Evolutionary conservation across 2,797 vertebrate genomes (phyloP), one percentile per base, ranked within the genome.

Genomic region (Enteromius afrohamiltoni): DNA sequence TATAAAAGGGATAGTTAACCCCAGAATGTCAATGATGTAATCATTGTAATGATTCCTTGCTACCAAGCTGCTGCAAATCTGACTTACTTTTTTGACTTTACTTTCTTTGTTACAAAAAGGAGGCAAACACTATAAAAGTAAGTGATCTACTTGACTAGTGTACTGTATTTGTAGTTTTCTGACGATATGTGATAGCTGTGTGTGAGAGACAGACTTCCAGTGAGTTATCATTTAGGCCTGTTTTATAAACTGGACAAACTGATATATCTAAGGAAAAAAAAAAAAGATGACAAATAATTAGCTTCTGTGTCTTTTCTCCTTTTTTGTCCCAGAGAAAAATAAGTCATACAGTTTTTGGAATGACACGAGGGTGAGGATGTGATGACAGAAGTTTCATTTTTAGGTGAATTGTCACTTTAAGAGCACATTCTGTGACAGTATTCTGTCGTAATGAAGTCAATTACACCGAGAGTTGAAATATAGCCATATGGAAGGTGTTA

Each of bases 401-500:
- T 37, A 4, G 71, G 29, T 53, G 11, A 74, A 53, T 6, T 53
- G 4, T 37, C 21, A 6, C 29, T 74, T 37, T 74, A n/a, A 55
- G 49, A 55, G n/a, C 65, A 79, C 53, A 82, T 87, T 85, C 85
- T 86, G 45, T 76, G 75, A 73, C 14, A 49, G 77, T 31, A n/a
- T 73, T 45, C 67, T 68, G 82, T 86, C 68, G 80, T 83, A 58
- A 74, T 82, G 53, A 73, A 85, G 76, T 42, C 82, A 74, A 58
- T 82, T 71, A 75, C 14, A 85, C 26, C 58, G n/a, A 51, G n/a
- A 69, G 65, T 58, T 68, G 7, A 51, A 82, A 77, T 79, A 10
- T 58, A 31, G 51, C 21, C 45, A 60, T 45, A 68, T 49, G 37
- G 69, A 83, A 70, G 45, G 26, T 76, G 71, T 65, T 82, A 65